Percentiles rank a stretch among this genome's conserved stretches.
Conservation (phyloP, 2,797 vertebrate genomes). For the Cirrhinus molitorella region DNA sequence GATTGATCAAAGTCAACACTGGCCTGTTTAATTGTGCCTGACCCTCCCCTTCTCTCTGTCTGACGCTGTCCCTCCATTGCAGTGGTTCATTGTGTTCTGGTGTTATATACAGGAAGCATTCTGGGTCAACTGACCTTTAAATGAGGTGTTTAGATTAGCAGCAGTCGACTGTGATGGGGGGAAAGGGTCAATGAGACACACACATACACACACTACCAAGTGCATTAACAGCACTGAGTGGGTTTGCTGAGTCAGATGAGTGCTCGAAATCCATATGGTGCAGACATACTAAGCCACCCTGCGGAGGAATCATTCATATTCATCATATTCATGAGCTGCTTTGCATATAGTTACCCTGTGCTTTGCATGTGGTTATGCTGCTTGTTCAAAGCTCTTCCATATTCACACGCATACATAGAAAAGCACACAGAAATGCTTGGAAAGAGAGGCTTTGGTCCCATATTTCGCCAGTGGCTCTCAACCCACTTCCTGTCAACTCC, state of each 20-base stretch:
- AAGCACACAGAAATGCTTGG: neutral
- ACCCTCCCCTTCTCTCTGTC: conserved; percentile 15
- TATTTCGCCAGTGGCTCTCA: neutral
- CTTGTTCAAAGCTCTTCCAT: neutral
- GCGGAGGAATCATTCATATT: neutral
- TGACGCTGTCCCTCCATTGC: neutral
- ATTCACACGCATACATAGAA: neutral
- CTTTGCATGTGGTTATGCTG: neutral
- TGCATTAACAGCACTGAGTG: conserved; percentile 9
- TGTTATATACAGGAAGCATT: conserved; percentile 26
- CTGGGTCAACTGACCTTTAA: conserved; percentile 44
- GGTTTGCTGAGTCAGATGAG: conserved; percentile 44
- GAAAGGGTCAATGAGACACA: conserved; percentile 35
- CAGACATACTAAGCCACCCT: neutral
- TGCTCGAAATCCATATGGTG: conserved; percentile 25
- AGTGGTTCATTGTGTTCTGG: conserved; percentile 23
- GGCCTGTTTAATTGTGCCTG: conserved; percentile 44
- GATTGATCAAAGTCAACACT: conserved; percentile 52
- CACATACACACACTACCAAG: neutral
- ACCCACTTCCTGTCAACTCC: neutral
- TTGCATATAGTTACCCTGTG: conserved; percentile 18
- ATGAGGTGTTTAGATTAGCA: conserved; percentile 13
- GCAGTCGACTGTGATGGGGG: conserved; percentile 7
- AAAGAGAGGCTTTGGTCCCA: neutral
- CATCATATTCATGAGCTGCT: conserved; percentile 25